Percentiles rank a stretch among this genome's conserved stretches.
Conservation (phyloP, 2,888 invertebrate genomes). For the Drymonia ruficornis region DNA sequence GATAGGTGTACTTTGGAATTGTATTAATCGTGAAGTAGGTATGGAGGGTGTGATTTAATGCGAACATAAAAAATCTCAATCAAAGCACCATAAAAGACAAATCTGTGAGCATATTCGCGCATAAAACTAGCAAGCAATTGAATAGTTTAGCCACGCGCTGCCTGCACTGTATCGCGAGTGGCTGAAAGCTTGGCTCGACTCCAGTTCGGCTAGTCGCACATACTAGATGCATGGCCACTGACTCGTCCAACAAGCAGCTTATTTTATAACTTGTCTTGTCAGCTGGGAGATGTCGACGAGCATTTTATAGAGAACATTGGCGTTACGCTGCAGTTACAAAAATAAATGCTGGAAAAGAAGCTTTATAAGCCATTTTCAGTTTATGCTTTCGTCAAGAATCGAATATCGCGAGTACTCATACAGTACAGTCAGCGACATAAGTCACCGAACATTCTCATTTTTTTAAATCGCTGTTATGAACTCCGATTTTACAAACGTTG, state of each 20-base stretch:
- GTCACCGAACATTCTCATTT: too few species aligned
- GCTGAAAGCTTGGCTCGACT: constrained; percentile 43
- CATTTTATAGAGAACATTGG: too few species aligned
- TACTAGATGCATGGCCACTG: background rate
- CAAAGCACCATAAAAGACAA: background rate
- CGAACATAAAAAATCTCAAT: background rate
- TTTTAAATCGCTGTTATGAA: too few species aligned
- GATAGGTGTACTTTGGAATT: too few species aligned
- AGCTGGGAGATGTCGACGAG: background rate
- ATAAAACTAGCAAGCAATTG: constrained; percentile 41
- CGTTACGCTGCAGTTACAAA: too few species aligned
- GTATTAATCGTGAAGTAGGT: too few species aligned
- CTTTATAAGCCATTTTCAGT: too few species aligned
- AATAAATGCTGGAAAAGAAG: too few species aligned
- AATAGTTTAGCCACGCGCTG: constrained; percentile 43
- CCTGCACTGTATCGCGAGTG: constrained; percentile 40
- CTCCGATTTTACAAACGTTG: too few species aligned
- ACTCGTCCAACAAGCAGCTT: constrained; percentile 33
- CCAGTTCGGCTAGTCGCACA: constrained; percentile 39
- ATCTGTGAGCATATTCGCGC: background rate
- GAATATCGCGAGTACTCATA: background rate
- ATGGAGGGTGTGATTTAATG: background rate
- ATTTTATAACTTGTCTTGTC: constrained; percentile 49
- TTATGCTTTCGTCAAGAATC: too few species aligned
- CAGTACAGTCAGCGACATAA: too few species aligned